These are phyloP conservation scores for Pterostichus madidus DNA, from an alignment of 2,888 invertebrate genomes.

Conservation along the genomic window DNA sequence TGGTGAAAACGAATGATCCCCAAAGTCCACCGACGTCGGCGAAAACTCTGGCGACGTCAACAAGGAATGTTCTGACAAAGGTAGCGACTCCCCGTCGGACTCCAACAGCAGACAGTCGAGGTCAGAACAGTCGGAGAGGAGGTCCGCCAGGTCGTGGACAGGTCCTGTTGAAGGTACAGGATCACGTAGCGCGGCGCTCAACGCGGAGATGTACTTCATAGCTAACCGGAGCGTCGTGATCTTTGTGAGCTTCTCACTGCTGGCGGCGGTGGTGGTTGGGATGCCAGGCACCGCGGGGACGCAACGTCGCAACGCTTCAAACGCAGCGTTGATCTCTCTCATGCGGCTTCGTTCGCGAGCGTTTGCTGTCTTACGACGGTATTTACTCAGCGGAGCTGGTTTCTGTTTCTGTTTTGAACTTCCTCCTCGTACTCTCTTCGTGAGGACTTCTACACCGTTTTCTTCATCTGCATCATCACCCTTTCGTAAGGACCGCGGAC, in stretches of 20 bases:
- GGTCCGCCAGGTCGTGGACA: background rate
- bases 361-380: conserved; percentile 93
- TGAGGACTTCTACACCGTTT: background rate
- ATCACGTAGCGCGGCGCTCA: conserved; percentile 81
- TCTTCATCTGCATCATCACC: conserved; percentile 44
- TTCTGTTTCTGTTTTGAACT: conserved; percentile 80
- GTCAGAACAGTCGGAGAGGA: conserved; percentile 74
- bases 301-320: conserved; percentile 89
- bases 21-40: conserved; percentile 81
- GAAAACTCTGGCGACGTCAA: conserved; percentile 75
- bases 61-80: conserved; percentile 80
- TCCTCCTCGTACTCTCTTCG: background rate
- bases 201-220: conserved; percentile 91
- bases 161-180: background rate
- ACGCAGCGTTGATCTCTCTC: conserved; percentile 94
- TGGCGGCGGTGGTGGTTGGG: conserved; percentile 66
- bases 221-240: conserved; percentile 92
- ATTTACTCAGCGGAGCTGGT: conserved; percentile 90
- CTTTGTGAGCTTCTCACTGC: conserved; percentile 92
- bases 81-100: conserved; percentile 82
- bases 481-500: conserved; percentile 81
- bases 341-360: conserved; percentile 92
- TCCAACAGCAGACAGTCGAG: conserved; percentile 78
- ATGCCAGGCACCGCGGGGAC: conserved; percentile 79
- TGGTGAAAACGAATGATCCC: conserved; percentile 74